Percentiles rank a stretch among this genome's conserved stretches.
These are phyloP conservation scores for Columba livia DNA, from an alignment of 2,113 vertebrate genomes.

Conservation along the genomic window DNA sequence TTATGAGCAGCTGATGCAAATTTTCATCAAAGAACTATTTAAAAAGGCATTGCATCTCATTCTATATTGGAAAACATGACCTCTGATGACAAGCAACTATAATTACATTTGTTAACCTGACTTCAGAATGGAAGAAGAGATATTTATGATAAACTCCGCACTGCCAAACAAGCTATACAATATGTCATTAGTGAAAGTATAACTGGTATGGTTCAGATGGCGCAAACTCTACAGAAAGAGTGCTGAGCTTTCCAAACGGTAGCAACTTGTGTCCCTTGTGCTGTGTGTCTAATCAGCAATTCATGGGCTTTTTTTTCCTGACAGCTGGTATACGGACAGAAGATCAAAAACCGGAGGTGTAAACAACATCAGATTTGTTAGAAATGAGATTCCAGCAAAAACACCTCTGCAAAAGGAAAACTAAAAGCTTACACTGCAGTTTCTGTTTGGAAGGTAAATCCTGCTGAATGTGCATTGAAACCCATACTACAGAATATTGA, in stretches of 20 bases:
- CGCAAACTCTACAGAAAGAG: background rate
- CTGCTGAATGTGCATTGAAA: background rate
- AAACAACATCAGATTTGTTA: background rate
- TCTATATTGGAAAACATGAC: background rate
- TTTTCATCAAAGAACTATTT: constrained; percentile 43
- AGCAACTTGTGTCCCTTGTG: background rate
- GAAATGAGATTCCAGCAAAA: background rate
- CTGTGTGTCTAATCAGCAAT: background rate
- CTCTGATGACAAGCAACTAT: constrained; percentile 39
- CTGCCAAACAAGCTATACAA: background rate
- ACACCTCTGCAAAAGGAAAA: background rate
- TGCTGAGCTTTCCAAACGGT: background rate
- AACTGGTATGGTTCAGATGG: background rate
- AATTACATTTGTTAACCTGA: constrained; percentile 24
- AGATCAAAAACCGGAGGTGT: constrained; percentile 8
- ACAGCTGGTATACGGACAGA: background rate
- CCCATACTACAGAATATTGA: background rate
- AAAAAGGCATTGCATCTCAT: background rate
- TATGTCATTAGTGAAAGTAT: background rate
- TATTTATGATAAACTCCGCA: background rate
- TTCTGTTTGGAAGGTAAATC: background rate
- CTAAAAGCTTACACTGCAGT: background rate
- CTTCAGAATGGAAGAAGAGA: background rate
- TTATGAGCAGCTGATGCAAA: background rate
- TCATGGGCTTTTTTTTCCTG: background rate